phyloP scores from a whole-genome alignment of 2,113 vertebrate genomes.

The Etheostoma cragini region DNA sequence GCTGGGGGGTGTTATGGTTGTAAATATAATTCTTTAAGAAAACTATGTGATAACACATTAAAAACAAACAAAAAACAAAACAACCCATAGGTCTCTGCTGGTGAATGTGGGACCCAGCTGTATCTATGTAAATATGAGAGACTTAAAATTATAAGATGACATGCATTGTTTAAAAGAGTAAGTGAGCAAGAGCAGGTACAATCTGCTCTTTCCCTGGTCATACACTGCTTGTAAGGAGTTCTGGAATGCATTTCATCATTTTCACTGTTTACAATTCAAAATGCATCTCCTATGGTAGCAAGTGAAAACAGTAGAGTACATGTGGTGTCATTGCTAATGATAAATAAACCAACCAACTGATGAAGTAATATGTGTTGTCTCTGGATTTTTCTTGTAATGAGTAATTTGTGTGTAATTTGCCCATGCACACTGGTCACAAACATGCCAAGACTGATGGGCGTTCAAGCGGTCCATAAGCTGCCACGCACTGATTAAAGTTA shows the following conservation, averaged over 20 bases:
- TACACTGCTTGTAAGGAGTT: conserved; percentile 86
- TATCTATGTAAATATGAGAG: conserved; percentile 85
- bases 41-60: conserved; percentile 78
- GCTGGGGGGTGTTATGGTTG: conserved; percentile 85
- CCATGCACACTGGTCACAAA: not conserved
- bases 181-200: conserved; percentile 57
- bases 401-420: not conserved
- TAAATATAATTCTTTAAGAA: conserved; percentile 88
- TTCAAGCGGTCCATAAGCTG: not conserved
- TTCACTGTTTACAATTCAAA: conserved; percentile 88
- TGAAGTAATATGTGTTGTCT: conserved; percentile 61
- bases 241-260: conserved; percentile 85
- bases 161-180: conserved; percentile 69
- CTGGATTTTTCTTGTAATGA: conserved; percentile 17
- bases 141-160: conserved; percentile 86
- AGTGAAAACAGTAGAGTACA: conserved; percentile 82
- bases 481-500: not conserved
- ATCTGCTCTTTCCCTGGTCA: conserved; percentile 73
- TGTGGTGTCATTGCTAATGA: conserved; percentile 88
- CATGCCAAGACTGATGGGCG: not conserved
- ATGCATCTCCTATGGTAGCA: conserved; percentile 88
- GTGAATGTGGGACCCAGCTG: conserved; percentile 73
- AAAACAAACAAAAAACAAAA: conserved; percentile 70
- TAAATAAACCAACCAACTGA: conserved; percentile 92
- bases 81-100: conserved; percentile 73